Base-by-base conservation (phyloP, 2,797 vertebrate species). In the Eupleurogrammus muticus region DNA sequence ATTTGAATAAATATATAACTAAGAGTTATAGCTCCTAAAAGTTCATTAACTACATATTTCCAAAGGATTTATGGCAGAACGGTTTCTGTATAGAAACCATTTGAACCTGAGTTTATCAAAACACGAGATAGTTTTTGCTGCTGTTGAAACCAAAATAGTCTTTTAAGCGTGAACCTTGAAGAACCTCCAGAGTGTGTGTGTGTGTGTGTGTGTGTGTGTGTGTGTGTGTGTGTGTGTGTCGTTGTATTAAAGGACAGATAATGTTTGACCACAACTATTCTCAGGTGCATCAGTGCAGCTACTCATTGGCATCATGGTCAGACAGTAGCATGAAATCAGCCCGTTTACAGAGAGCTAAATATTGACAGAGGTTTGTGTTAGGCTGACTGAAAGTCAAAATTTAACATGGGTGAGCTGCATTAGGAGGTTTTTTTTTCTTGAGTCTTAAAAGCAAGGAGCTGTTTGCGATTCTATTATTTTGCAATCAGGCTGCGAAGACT, bases 301-400 rank as follows among this genome's bases (percentile, higher is more conserved):
- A 82, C 84, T 82, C 78, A 83, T 72, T 89, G 82, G 84, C 78
- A 87, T 83, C 72, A 54, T 54, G 71, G 85, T 90, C 79, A 84
- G 90, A 92, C 91, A 91, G 92, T 92, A 92, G 92, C 89, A 83
- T 72, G 83, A 77, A 90, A 87, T 79, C 79, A 79, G 73, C 56
- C 77, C 75, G 81, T 88, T 88, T 89, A 87, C 83, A 79, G 80
- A 73, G 89, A 87, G 88, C 87, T 90, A 93, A 93, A 93, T 92
- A 93, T 94, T 93, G 86, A 93, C 93, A 88, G 86, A 89, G 83
- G 66, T 85, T 87, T 73, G 79, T 80, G 62, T 72, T 87, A 83
- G 79, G 71, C 84, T 81, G 86, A 89, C 74, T 79, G 66, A 55
- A 88, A 92, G 90, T 89, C 73, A 89, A 89, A 90, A 73, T 89